phyloP scores from a whole-genome alignment of 92 coral and sea anemone genomes.

The Meandrina meandrites region DNA sequence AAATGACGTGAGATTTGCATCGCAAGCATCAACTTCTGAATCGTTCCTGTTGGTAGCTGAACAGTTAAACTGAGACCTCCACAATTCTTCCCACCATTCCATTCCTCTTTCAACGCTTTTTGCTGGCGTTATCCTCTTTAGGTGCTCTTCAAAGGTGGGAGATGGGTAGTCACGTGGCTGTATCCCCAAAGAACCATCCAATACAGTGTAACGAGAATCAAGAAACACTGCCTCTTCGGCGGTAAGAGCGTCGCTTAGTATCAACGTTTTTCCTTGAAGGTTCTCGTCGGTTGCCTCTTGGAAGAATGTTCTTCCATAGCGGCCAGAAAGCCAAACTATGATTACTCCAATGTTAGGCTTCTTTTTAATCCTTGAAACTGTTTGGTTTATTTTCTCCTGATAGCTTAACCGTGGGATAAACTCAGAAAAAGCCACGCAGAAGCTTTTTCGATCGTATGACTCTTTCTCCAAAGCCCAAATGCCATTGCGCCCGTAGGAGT shows the following conservation, averaged over 20 bases:
- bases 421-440: slow-evolving; percentile 69
- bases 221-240: slow-evolving; percentile 42
- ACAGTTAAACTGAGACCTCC: slow-evolving; percentile 63
- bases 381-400: slow-evolving; percentile 48
- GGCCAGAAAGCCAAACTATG: slow-evolving; percentile 63
- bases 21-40: slow-evolving; percentile 6
- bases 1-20: slow-evolving; percentile 29
- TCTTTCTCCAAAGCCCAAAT: slow-evolving; percentile 65
- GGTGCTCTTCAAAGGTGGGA: slow-evolving; percentile 41
- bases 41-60: not conserved
- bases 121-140: slow-evolving; percentile 48
- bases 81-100: slow-evolving; percentile 70
- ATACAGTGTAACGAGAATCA: slow-evolving; percentile 21
- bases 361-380: slow-evolving; percentile 55
- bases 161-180: slow-evolving; percentile 53
- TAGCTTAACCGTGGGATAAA: slow-evolving; percentile 55
- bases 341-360: slow-evolving; percentile 54
- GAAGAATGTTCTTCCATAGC: slow-evolving; percentile 55
- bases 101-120: slow-evolving; percentile 38
- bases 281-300: slow-evolving; percentile 49
- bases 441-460: slow-evolving; percentile 47
- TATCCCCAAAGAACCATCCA: slow-evolving; percentile 38
- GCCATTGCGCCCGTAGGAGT: slow-evolving; percentile 76
- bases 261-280: slow-evolving; percentile 59
- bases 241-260: slow-evolving; percentile 69